Evolutionary conservation across 2,888 invertebrate species (phyloP).

Genomic region (Argyra leucocephala): DNA sequence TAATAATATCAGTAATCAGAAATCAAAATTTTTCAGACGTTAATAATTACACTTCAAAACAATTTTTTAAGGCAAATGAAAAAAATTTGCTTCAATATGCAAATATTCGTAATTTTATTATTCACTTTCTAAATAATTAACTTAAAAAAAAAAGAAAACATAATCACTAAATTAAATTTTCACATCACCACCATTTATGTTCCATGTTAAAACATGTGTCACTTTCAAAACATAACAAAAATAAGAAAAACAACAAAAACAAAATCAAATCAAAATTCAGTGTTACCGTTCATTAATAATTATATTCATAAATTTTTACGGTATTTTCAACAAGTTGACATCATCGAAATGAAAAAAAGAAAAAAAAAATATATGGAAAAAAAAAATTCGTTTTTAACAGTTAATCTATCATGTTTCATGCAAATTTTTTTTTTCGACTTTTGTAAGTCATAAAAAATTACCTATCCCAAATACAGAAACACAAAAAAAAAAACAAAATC

Average conservation of each 20-base stretch:
- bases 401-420: constrained; percentile 3
- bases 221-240: not conserved
- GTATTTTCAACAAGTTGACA: constrained; percentile 3
- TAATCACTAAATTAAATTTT: not conserved
- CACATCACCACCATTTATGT: not conserved
- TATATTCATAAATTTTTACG: not conserved
- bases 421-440: not conserved
- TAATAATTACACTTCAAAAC: constrained; percentile 11
- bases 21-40: constrained; percentile 13
- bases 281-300: not conserved
- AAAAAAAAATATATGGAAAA: not conserved
- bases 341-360: not conserved
- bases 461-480: not conserved
- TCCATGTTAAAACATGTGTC: not conserved
- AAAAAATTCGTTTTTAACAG: not conserved
- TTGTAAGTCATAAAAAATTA: not conserved
- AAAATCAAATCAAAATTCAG: not conserved
- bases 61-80: not conserved
- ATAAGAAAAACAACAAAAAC: not conserved
- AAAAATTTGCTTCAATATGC: not conserved
- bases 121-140: not conserved
- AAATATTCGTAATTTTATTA: not conserved
- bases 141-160: not conserved
- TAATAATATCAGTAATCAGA: too few relatives aligned
- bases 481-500: not conserved